Conservation (phyloP, 2,888 invertebrate genomes). For the Tetragonisca angustula region DNA sequence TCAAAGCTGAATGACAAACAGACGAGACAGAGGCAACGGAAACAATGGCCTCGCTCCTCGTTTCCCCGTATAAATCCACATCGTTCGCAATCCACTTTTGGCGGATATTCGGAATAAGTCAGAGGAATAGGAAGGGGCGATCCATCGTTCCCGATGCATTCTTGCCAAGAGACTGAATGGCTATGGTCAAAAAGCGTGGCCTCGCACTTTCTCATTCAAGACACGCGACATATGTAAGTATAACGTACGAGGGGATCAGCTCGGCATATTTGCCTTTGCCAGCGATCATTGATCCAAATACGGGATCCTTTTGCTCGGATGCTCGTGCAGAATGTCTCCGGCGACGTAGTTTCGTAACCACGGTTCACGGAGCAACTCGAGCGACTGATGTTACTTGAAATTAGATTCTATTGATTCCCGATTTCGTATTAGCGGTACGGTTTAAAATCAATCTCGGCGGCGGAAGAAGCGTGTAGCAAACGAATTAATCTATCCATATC, state of each 20-base stretch:
- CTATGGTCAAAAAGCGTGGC: slow-evolving; percentile 46
- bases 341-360: too few species aligned
- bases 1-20: not conserved
- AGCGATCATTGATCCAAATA: slow-evolving; percentile 10
- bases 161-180: slow-evolving; percentile 54
- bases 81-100: slow-evolving; percentile 42
- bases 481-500: slow-evolving; percentile 41
- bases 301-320: slow-evolving; percentile 44
- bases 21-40: not conserved
- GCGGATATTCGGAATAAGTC: slow-evolving; percentile 57
- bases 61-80: slow-evolving; percentile 26
- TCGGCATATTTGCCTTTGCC: slow-evolving; percentile 40
- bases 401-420: slow-evolving; percentile 45
- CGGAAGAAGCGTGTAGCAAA: not conserved
- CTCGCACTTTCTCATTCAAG: slow-evolving; percentile 54
- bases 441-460: slow-evolving; percentile 17
- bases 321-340: slow-evolving; percentile 5
- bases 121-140: slow-evolving; percentile 11
- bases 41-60: not conserved
- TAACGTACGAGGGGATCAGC: slow-evolving; percentile 47
- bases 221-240: slow-evolving; percentile 50
- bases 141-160: slow-evolving; percentile 41
- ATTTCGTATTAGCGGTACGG: slow-evolving; percentile 11
- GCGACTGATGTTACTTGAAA: slow-evolving; percentile 37
- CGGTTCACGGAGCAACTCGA: slow-evolving; percentile 14